Evolutionary conservation across 2,888 invertebrate genomes (phyloP), one percentile per base, ranked within the genome.

Genomic region (Lasioglossum figueresi): DNA sequence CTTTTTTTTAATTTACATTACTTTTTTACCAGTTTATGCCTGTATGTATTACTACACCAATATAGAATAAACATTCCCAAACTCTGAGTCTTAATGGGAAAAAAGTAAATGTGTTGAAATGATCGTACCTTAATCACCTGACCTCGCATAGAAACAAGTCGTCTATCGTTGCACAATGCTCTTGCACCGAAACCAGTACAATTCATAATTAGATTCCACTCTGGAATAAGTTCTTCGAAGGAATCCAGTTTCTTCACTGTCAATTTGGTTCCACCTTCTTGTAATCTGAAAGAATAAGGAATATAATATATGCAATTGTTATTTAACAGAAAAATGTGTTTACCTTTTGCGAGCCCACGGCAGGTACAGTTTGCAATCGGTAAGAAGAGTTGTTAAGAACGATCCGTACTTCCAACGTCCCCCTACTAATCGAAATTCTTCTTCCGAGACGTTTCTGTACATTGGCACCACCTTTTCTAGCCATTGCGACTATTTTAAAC

Each of bases 131-230:
- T 98, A 72, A 97, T 95, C 10, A 98, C 96, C 95, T 98, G 98
- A 2, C 99, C 98, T 82, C 98, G 96, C 43, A 98, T 96, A 0
- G 99, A 97, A 45, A 98, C 97, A 84, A 98, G 93, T 91, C 97
- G 96, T 86, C 96, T 94, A 93, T 99, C 99, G 48, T 96, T 95
- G 91, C 98, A 98, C 70, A 99, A 95, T 90, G 96, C 95, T 94
- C 96, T 97, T 0, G 99, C 97, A n/a, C 98, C 98, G 76, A 99
- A 95, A 12, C 99, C 99, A 0, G 97, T 96, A 93, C 99, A 99
- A 94, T 99, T 99, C 79, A 99, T 96, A 59, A 98, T 95, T 23
- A 98, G 95, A 94, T 98, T 97, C 91, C 96, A 97, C 71, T 96
- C 94, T 12, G 94, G 93, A 8, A 95, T 94, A 76, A 98, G 93